Conservation (phyloP, 2,113 vertebrate genomes). For the Nanorana parkeri region DNA sequence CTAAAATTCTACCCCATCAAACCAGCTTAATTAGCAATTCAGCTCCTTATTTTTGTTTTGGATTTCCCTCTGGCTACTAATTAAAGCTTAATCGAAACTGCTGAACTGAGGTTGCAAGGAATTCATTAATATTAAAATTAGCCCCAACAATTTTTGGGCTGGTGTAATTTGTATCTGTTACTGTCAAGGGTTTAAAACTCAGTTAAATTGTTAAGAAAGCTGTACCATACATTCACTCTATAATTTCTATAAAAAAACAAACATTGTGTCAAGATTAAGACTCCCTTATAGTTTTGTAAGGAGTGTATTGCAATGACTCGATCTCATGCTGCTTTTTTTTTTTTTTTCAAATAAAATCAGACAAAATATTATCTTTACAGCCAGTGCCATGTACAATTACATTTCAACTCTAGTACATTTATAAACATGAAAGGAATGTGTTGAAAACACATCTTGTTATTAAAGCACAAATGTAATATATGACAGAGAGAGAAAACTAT, state of each 20-base stretch:
- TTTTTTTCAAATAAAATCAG: conserved; percentile 65
- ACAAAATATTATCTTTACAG: conserved; percentile 72
- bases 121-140: conserved; percentile 99
- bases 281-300: conserved; percentile 67
- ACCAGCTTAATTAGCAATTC: conserved; percentile 99
- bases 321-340: conserved; percentile 64
- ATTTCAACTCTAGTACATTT: conserved; percentile 75
- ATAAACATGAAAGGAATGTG: conserved; percentile 72
- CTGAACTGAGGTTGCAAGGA: conserved; percentile 99
- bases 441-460: conserved; percentile 39
- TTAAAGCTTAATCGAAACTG: conserved; percentile 99
- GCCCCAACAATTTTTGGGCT: conserved; percentile 91
- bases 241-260: conserved; percentile 68
- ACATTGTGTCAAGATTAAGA: conserved; percentile 58
- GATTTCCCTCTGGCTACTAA: conserved; percentile 99
- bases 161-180: conserved; percentile 88
- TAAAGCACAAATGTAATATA: neutral
- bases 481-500: too few relatives aligned
- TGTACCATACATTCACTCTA: conserved; percentile 70
- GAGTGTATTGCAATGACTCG: conserved; percentile 61
- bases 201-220: conserved; percentile 75
- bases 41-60: conserved; percentile 98
- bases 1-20: conserved; percentile 88
- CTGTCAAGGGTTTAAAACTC: conserved; percentile 85
- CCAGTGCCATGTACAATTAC: conserved; percentile 68